Evolutionary conservation across 2,113 vertebrate species (phyloP), one percentile per base, ranked within the genome.

Genomic region (Syngnathoides biaculeatus): DNA sequence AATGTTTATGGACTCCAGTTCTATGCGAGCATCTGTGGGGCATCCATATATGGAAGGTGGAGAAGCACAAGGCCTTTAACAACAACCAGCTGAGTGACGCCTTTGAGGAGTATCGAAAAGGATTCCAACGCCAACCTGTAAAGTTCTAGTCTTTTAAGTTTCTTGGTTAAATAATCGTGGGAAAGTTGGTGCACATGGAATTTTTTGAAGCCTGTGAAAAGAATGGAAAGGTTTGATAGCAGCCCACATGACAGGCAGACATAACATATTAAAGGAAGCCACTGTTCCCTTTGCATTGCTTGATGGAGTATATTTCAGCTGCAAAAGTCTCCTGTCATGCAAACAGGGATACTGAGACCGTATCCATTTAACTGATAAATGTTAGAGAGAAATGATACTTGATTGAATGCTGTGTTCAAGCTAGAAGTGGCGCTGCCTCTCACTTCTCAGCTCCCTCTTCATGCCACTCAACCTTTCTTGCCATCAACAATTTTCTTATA

Each of bases 241-340:
- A 60, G 79, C 72, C 58, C 82, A 88, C 82, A 84, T 84, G 83
- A 86, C 83, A 82, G 77, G 66, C 76, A 76, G 87, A 80, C 82
- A 84, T 5, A 75, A 74, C 50, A 73, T 82, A 86, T 89, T 79
- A 86, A 87, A 89, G 78, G 74, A 70, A 75, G 69, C 67, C 61
- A 78, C 77, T 69, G 79, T 77, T 79, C 80, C 77, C 72, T 79
- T 83, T 76, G 81, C 84, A 81, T 74, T 35, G 75, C 87, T 86
- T 50, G 67, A 84, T 82, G 86, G 80, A 77, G 79, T 73, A 64
- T 72, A 82, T 76, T 59, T 79, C 71, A 30, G 64, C 63, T 14
- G 38, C 81, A 76, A 80, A 88, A 84, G 83, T 77, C 68, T 71
- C 65, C 69, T 11, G 47, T 73, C 72, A 35, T 14, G 81, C 84